A percentile compares a stretch with the other conserved stretches of the same genome.
Conservation (phyloP, 1,140 invertebrate genomes). For the Pinna nobilis region DNA sequence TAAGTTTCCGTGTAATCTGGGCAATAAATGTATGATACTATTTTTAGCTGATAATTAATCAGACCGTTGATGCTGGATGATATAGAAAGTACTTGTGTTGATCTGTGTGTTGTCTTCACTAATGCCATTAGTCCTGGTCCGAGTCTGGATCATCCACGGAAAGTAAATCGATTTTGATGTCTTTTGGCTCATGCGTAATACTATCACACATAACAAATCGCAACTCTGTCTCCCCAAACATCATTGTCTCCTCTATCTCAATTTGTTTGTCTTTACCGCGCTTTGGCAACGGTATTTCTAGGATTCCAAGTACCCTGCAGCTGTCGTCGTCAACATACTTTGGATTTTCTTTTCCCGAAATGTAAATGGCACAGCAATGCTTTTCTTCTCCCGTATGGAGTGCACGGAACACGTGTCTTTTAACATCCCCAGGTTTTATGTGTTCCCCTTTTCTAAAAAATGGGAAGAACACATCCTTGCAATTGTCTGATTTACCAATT, state of each 20-base stretch:
- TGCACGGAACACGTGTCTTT: neutral
- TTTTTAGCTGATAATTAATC: no score
- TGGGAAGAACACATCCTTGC: slow-evolving; percentile 9
- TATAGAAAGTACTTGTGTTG: no score
- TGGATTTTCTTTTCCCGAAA: neutral
- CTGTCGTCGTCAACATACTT: slow-evolving; percentile 14
- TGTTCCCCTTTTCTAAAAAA: neutral
- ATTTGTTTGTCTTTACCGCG: neutral
- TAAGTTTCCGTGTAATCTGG: no score
- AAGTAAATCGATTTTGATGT: no score
- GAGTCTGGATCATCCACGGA: no score
- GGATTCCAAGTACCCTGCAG: neutral
- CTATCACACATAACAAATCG: no score
- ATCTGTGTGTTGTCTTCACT: no score
- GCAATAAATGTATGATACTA: no score
- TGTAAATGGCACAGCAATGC: neutral
- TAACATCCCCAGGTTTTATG: neutral
- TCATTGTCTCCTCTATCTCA: slow-evolving; percentile 32
- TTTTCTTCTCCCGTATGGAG: neutral
- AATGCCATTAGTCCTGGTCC: no score
- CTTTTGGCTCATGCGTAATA: no score
- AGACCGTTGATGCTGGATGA: no score
- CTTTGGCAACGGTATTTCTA: neutral
- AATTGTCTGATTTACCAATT: neutral
- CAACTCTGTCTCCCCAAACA: slow-evolving; percentile 35